Evolutionary conservation across 2,113 vertebrate genomes (phyloP).

Genomic region (Casuarius casuarius): DNA sequence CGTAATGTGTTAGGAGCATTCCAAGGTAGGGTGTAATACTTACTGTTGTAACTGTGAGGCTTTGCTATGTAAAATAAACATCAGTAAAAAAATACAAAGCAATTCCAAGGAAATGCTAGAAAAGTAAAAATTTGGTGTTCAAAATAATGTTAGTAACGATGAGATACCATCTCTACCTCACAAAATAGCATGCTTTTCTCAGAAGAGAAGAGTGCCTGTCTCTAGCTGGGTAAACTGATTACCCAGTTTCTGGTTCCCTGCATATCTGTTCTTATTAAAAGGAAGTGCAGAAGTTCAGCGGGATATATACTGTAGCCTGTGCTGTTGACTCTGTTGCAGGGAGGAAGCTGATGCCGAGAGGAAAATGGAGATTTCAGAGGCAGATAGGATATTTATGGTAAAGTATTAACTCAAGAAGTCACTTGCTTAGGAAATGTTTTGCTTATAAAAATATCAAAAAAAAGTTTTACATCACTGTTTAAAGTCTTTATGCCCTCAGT

Average conservation of each 20-base stretch:
- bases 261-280: slow-evolving; percentile 65
- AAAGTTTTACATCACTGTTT: background rate
- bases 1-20: background rate
- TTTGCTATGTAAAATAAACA: background rate
- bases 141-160: background rate
- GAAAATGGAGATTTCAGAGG: background rate
- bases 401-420: background rate
- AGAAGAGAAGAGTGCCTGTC: background rate
- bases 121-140: background rate
- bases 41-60: background rate
- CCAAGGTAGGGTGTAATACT: background rate
- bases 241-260: slow-evolving; percentile 30
- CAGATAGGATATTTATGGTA: background rate
- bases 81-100: background rate
- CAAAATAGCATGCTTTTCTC: background rate
- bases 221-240: slow-evolving; percentile 56
- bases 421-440: slow-evolving; percentile 3
- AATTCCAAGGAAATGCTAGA: background rate
- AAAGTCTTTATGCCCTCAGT: background rate
- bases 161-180: background rate
- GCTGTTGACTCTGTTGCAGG: background rate
- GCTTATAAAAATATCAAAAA: background rate
- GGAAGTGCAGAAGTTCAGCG: slow-evolving; percentile 64
- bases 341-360: background rate
- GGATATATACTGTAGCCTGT: background rate